Base-by-base conservation (phyloP, 2,113 vertebrate genomes). In the Centropus unirufus region DNA sequence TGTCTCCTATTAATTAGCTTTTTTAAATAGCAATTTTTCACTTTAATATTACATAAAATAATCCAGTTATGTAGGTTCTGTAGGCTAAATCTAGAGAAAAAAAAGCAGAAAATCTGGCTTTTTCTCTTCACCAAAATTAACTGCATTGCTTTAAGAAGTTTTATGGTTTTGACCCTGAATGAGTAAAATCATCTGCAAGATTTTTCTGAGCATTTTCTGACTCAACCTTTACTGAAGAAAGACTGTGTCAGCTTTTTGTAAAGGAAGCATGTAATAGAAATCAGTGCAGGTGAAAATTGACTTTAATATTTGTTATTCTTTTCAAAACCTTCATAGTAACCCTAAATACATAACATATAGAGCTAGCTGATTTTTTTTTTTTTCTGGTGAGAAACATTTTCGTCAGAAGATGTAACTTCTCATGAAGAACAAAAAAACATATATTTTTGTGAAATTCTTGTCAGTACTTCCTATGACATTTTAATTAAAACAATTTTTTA, bases 401-500 rank as follows among this genome's bases (percentile, higher is more conserved):
- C 39, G n/a, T 26, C 20, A 58, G 59, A 94, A 72, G 34, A 73
- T 47, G 18, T 22, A 23, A 29, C 32, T 92, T 79, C 58, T 46
- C 9, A 34, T 2, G n/a, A 81, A 40, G 29, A 84, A 44, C 39
- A 66, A 73, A 89, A 61, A 7, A 1, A 12, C 17, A 52, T 3
- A 67, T 15, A 4, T 49, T 62, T 78, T 61, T 44, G 27, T 61
- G 44, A 49, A 70, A 59, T 32, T 90, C 8, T 67, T 32, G 64
- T 64, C 14, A 72, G 23, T 54, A 80, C 36, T 59, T 92, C n/a
- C 36, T 75, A 26, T 78, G 82, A 73, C 68, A n/a, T 78, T 92
- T 92, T 93, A 96, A 93, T 95, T 83, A 94, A 97, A 96, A 86
- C 30, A 9, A 39, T 67, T 94, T 93, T 90, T 77, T 1, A 96